phyloP scores from a whole-genome alignment of 1,140 invertebrate genomes.

The Melipona quadrifasciata region DNA sequence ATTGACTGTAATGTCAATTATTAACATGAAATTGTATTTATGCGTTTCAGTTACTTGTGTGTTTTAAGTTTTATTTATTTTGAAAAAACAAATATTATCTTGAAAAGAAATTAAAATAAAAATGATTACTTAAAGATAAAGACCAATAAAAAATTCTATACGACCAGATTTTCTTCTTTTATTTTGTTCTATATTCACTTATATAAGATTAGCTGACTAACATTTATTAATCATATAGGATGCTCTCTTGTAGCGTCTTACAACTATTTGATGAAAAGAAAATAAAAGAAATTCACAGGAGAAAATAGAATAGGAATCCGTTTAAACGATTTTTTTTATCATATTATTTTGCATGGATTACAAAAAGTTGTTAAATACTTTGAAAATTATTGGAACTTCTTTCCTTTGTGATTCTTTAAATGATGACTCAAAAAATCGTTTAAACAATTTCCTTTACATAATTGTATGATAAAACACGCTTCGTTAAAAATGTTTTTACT shows the following conservation, averaged over 20 bases:
- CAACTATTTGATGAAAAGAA: conserved; percentile 27
- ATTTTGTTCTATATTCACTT: conserved; percentile 38
- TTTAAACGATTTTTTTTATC: conserved; percentile 31
- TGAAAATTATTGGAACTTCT: conserved; percentile 10
- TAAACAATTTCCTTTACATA: conserved; percentile 29
- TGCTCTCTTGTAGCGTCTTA: conserved; percentile 40
- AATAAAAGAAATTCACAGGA: conserved; percentile 17
- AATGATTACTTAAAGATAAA: not conserved
- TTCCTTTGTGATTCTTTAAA: not conserved
- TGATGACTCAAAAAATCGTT: conserved; percentile 11
- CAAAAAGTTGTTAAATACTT: not conserved
- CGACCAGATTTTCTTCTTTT: conserved; percentile 31
- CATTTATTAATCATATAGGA: conserved; percentile 48
- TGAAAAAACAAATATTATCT: not conserved
- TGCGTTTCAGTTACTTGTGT: not conserved
- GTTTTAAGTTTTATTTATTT: not conserved
- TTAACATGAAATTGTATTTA: not conserved
- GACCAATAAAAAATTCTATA: conserved; percentile 5
- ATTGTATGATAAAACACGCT: not conserved
- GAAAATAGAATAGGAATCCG: conserved; percentile 21
- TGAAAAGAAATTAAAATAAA: not conserved
- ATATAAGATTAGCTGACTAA: conserved; percentile 45
- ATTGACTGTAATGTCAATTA: not conserved
- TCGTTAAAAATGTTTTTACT: conserved; percentile 39
- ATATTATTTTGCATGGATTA: not conserved